Evolutionary conservation across 2,113 vertebrate genomes (phyloP), one percentile per base, ranked within the genome.

Genomic region (Sylvia atricapilla): DNA sequence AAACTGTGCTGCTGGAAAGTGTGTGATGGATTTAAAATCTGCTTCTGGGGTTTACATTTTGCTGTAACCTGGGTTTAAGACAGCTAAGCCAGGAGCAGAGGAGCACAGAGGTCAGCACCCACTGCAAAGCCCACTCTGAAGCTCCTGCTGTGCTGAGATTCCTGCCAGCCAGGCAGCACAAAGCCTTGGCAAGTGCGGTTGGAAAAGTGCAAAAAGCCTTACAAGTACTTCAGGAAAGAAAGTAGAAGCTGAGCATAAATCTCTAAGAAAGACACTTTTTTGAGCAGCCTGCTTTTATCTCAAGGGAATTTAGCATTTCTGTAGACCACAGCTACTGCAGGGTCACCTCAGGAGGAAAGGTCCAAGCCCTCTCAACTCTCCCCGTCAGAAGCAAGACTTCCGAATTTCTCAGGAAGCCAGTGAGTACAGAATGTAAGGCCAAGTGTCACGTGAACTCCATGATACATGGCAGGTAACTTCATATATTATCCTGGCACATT

Each of bases 221-320:
- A 1, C 19, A 77, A 91, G 79, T 77, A 70, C 72, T 73, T 86
- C 67, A 56, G 75, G 80, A 80, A 88, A 44, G 59, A 49, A 83
- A 88, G 62, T 1, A 79, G 60, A 93, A 90, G 53, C 64, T 6
- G 9, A 91, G 72, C 15, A 43, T 37, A 85, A 89, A n/a, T 35
- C 58, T 66, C 14, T n/a, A 39, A 82, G 70, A 77, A 27, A 84
- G n/a, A 46, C 9, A n/a, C 10, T 89, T 78, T 79, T 87, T 23
- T 83, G n/a, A 94, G 83, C n/a, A 76, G 75, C 7, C 62, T 66
- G 33, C 74, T 91, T 93, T 94, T 33, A 90, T 86, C 85, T 85
- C 46, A 5, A 63, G 68, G 50, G 72, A 88, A 67, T 93, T 88
- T 76, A 93, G 63, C 88, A 94, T 76, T 94, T 95, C 94, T 93